Percentiles rank a stretch among this genome's conserved stretches.
phyloP scores from a whole-genome alignment of 2,888 invertebrate species.

The Brachypalpus laphriformis region DNA sequence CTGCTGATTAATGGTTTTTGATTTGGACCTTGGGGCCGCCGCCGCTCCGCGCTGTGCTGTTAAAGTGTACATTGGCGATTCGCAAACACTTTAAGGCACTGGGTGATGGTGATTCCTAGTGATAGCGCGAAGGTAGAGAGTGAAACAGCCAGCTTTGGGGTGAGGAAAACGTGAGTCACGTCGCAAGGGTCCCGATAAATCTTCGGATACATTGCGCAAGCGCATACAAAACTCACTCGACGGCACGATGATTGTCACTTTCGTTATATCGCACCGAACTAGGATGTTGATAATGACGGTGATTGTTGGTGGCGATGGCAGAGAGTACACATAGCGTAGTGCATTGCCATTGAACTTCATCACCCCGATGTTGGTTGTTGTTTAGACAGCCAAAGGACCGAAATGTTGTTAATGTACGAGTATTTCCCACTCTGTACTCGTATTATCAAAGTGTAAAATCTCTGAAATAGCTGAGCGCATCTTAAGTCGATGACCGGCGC shows the following conservation, averaged over 20 bases:
- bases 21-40: conserved; percentile 59
- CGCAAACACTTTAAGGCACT: conserved; percentile 71
- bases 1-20: conserved; percentile 72
- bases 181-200: conserved; percentile 66
- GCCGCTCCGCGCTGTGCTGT: no score
- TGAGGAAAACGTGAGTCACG: conserved; percentile 68
- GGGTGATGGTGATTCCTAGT: conserved; percentile 32
- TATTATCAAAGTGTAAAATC: conserved; percentile 57
- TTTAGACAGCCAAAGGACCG: conserved; percentile 11
- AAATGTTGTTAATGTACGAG: conserved; percentile 61
- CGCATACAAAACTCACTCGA: conserved; percentile 42
- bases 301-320: conserved; percentile 33
- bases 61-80: conserved; percentile 51
- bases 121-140: conserved; percentile 6
- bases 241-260: conserved; percentile 69
- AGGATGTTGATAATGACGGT: conserved; percentile 69
- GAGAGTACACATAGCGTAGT: conserved; percentile 4
- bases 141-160: conserved; percentile 27
- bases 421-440: conserved; percentile 46
- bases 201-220: conserved; percentile 42
- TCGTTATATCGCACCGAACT: conserved; percentile 62
- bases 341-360: conserved; percentile 59
- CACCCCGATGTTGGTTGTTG: conserved; percentile 16
- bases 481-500: conserved; percentile 28
- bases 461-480: conserved; percentile 46